Evolutionary conservation across 2,113 vertebrate species (phyloP).

Genomic region (Catharus bicknelli): DNA sequence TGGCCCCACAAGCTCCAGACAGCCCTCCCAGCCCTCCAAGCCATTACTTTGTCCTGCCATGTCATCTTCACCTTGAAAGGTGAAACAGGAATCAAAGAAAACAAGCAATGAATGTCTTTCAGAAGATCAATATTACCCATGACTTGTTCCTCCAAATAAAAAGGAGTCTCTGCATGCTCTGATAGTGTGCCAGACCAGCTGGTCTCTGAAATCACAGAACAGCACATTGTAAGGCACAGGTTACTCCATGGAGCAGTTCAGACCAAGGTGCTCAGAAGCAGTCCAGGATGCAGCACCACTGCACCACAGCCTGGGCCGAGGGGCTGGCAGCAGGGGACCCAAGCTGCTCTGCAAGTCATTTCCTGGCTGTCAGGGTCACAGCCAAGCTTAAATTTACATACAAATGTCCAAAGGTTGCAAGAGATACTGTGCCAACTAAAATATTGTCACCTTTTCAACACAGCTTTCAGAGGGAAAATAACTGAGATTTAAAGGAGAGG

Average conservation of each 20-base stretch:
- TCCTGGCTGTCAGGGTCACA: neutral
- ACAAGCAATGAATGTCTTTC: neutral
- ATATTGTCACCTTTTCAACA: neutral
- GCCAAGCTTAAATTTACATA: neutral
- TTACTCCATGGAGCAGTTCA: neutral
- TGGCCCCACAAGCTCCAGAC: neutral
- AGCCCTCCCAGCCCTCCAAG: neutral
- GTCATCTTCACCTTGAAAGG: neutral
- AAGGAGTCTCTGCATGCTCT: neutral
- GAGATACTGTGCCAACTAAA: neutral
- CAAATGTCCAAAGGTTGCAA: neutral
- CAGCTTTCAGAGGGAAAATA: neutral
- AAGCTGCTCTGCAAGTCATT: neutral
- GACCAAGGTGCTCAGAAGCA: neutral
- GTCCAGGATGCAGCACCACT: neutral
- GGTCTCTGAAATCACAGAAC: neutral
- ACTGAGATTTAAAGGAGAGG: neutral
- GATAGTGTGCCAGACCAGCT: fast-evolving
- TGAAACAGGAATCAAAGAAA: neutral
- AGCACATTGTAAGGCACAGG: neutral
- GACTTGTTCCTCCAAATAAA: neutral
- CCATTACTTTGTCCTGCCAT: neutral
- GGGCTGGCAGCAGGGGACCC: neutral
- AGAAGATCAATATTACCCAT: neutral
- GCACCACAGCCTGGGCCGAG: neutral